phyloP scores from a whole-genome alignment of 2,888 invertebrate genomes.

The Adelphocoris suturalis region DNA sequence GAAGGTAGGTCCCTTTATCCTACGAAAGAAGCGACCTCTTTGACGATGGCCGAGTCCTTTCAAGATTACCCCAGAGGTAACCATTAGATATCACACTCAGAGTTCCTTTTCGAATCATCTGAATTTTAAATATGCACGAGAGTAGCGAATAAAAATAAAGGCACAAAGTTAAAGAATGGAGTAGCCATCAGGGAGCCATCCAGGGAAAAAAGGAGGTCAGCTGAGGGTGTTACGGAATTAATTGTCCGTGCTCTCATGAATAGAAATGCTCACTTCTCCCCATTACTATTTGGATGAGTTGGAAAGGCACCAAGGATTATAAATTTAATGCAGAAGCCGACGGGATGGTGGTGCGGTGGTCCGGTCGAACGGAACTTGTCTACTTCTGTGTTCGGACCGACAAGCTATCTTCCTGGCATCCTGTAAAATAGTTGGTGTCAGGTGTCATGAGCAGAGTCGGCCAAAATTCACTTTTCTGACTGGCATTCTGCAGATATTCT shows the following conservation, averaged over 20 bases:
- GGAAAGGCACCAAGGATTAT: background rate
- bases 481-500: no score
- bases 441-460: no score
- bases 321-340: background rate
- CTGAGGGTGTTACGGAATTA: constrained; percentile 15
- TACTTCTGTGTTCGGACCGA: background rate
- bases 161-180: background rate
- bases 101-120: background rate
- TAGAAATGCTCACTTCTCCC: constrained; percentile 13
- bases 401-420: no score
- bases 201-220: background rate
- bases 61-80: no score
- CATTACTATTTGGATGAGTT: constrained; percentile 20
- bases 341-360: background rate
- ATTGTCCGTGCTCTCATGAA: constrained; percentile 14
- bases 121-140: background rate
- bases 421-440: no score
- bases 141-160: background rate
- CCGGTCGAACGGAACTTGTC: background rate
- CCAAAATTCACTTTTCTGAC: no score
- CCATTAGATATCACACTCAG: no score
- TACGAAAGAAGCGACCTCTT: no score
- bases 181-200: constrained; percentile 25
- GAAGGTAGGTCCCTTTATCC: no score
- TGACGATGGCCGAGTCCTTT: no score